Evolutionary conservation across 1,140 invertebrate genomes (phyloP), one percentile per base, ranked within the genome.

Genomic region (Drosophila kohkoa): DNA sequence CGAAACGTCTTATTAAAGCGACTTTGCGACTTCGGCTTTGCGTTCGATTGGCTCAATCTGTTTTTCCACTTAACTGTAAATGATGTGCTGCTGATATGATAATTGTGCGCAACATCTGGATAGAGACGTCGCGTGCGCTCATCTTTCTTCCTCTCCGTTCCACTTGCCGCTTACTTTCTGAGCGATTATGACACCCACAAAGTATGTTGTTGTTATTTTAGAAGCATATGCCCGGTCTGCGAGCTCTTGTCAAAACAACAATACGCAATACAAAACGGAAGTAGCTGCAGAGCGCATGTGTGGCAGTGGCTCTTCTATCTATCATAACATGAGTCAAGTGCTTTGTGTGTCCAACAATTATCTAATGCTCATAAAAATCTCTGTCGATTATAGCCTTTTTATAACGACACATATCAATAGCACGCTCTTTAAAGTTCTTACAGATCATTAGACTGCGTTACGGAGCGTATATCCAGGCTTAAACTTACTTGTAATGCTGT

Each of bases 31-130:
- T 52, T 52, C 25, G 54, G 46, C 32, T 66, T 69, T 13, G 32
- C 43, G 43, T 66, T 16, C 59, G 81, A 67, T 69, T 69, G 81
- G 20, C 77, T 72, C 69, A 89, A 89, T 89, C 85, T 89, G 85
- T 54, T 85, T 60, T 81, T 89, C 80, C 81, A 85, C 85, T 89
- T 89, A 81, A 66, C 58, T 75, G 75, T 82, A 79, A 87, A 87
- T 83, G 83, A 87, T 88, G 83, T 88, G 83, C 80, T 75, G 67
- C 67, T 87, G 83, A 87, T 87, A 89, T 87, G 83, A 88, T 87
- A 87, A 87, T 87, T 87, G 83, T 69, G 69, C 64, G 35, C 77
- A 87, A 88, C 83, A 87, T 87, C 83, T 87, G 83, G 80, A 82
- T 65, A 49, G 49, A 66, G 63, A 66, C 69, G 81, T 80, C 81